phyloP scores from a whole-genome alignment of 53 echinoderm and acorn worm genomes.

The Antedon mediterranea region DNA sequence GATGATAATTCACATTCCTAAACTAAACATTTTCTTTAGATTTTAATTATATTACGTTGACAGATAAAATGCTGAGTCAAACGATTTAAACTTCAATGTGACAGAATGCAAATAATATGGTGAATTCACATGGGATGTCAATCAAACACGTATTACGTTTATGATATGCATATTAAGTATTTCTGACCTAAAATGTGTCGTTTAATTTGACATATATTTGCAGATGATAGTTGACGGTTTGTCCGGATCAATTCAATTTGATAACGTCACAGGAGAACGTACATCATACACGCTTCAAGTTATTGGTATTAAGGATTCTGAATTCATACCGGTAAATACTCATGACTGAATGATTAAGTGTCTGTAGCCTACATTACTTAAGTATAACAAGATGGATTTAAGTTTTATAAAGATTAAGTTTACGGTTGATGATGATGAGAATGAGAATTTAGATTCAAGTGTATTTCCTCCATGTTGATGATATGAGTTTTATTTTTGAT shows the following conservation, averaged over 20 bases:
- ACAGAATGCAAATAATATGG: not conserved
- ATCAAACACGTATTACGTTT: not conserved
- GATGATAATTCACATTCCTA: no score
- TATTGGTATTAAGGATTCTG: not conserved
- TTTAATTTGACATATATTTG: conserved; percentile 3
- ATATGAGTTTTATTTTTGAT: no score
- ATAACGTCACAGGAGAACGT: conserved; percentile 33
- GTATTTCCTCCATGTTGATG: no score
- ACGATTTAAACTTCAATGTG: not conserved
- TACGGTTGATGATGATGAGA: conserved; percentile 6
- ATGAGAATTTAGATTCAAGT: not conserved
- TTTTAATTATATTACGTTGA: no score
- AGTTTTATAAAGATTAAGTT: no score
- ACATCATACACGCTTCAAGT: not conserved
- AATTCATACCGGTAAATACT: not conserved
- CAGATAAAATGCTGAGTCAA: not conserved
- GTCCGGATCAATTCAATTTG: conserved; percentile 64
- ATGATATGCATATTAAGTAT: not conserved
- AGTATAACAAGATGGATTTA: no score
- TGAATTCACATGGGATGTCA: not conserved
- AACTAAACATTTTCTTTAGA: no score
- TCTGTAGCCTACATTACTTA: no score
- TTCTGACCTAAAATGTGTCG: not conserved
- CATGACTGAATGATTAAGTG: not conserved
- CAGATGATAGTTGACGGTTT: conserved; percentile 51